Conservation (phyloP, 1,140 invertebrate genomes). For the Diabrotica virgifera region DNA sequence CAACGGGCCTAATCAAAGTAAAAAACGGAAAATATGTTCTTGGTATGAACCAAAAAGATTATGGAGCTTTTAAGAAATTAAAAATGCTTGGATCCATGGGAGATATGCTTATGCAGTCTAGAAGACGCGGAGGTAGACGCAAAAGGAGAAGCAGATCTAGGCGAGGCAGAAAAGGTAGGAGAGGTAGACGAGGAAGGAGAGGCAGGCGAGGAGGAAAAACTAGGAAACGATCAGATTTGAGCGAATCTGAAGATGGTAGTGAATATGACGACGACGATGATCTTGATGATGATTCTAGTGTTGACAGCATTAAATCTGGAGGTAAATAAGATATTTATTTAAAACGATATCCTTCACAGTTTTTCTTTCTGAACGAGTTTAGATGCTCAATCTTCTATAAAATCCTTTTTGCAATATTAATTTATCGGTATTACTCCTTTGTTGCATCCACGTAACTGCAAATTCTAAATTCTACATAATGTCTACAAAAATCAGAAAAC, state of each 20-base stretch:
- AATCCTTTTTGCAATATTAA: no score
- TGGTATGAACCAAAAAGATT: conserved; percentile 5
- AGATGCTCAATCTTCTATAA: no score
- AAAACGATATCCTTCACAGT: no score
- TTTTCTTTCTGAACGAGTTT: no score
- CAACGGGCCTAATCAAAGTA: background rate
- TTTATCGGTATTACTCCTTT: no score
- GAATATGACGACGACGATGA: background rate
- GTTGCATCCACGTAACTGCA: no score
- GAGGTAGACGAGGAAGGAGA: background rate
- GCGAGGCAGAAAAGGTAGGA: background rate
- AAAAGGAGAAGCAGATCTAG: background rate
- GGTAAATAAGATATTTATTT: no score
- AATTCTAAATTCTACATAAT: no score
- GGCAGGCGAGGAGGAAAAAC: background rate
- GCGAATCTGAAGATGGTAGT: background rate
- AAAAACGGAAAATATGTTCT: conserved; percentile 10
- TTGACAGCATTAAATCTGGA: background rate
- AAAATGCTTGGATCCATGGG: background rate
- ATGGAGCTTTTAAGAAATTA: conserved; percentile 9
- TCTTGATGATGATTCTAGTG: background rate
- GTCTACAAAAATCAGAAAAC: no score
- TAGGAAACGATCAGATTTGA: background rate
- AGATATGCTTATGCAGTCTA: background rate
- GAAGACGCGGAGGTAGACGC: background rate